Evolutionary conservation across 2,888 invertebrate species (phyloP), one percentile per base, ranked within the genome.

Genomic region (Anoplius nigerrimus): DNA sequence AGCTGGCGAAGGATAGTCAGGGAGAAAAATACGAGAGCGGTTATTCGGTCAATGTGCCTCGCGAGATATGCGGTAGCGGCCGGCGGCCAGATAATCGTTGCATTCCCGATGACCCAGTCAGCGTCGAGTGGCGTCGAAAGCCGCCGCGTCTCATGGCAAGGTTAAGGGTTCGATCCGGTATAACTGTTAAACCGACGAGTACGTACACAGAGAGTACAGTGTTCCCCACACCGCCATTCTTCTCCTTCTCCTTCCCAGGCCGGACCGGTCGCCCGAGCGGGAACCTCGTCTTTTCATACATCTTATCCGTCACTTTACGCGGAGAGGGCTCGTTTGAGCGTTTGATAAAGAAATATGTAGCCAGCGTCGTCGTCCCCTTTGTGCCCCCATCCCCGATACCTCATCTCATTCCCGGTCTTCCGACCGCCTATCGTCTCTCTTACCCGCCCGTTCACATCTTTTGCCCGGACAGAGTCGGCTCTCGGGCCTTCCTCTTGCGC

Each of bases 401-500:
- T 4, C 53, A 53, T 53, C 53, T 11, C 21, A 21, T 53, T 22
- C 21, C 21, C 15, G 24, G 66, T 24, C 13, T 59, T 59, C 13
- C 48, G 15, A 3, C 24, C n/a, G n/a, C 48, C 24, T 46, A n/a
- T n/a, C 24, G 11, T 11, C 8, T 6, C 4, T 6, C 11, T 5
- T 6, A 27, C n/a, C n/a, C n/a, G 27, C 34, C 34, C 34, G 34
- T 6, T 34, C 34, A 34, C 34, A 2, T 34, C 34, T 34, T 34
- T 6, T 6, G 11, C 11, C 4, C 34, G 8, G 5, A 4, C 59
- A 15, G 11, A 43, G 55, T 42, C n/a, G n/a, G n/a, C 57, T 55
- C 51, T 51, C 56, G n/a, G n/a, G n/a, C n/a, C 62, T 51, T 24
- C 53, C 6, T 13, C 51, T 20, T 52, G n/a, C n/a, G n/a, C n/a